Conservation (phyloP, 1,140 invertebrate genomes). For the Drosophila azteca region DNA sequence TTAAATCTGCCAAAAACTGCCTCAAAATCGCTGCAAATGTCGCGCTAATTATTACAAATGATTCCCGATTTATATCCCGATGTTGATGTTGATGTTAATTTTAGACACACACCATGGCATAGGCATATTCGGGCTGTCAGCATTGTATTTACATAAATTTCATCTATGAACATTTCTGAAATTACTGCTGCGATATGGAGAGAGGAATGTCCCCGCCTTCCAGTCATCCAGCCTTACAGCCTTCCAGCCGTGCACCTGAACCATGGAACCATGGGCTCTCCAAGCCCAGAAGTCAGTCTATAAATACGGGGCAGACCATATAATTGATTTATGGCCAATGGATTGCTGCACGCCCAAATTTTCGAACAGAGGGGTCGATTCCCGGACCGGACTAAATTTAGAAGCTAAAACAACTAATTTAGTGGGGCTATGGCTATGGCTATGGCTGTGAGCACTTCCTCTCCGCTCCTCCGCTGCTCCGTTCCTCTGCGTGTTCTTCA, state of each 20-base stretch:
- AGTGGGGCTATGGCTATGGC: constrained; percentile 35
- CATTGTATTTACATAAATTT: constrained; percentile 54
- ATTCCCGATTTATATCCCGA: constrained; percentile 62
- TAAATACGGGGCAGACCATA: constrained; percentile 46
- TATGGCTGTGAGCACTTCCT: constrained; percentile 14
- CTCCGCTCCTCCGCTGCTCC: no score
- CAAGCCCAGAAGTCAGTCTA: constrained; percentile 28
- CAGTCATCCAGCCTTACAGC: neutral
- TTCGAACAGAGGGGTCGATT: constrained; percentile 26
- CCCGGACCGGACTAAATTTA: constrained; percentile 58
- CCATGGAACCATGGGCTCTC: constrained; percentile 3
- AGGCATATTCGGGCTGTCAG: constrained; percentile 52
- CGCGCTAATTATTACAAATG: constrained; percentile 78
- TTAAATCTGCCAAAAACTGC: constrained; percentile 32
- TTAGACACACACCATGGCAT: neutral
- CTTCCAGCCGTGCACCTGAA: constrained; percentile 60
- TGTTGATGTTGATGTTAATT: constrained; percentile 32
- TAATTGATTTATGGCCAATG: constrained; percentile 81
- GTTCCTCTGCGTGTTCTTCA: constrained; percentile 59
- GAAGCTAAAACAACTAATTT: constrained; percentile 81
- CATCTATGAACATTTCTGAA: constrained; percentile 61
- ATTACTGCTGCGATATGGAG: constrained; percentile 42
- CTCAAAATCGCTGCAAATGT: constrained; percentile 65
- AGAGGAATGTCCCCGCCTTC: constrained; percentile 8
- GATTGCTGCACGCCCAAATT: constrained; percentile 60